Base-by-base conservation (phyloP, 2,113 vertebrate species). In the Syngnathus floridae region DNA sequence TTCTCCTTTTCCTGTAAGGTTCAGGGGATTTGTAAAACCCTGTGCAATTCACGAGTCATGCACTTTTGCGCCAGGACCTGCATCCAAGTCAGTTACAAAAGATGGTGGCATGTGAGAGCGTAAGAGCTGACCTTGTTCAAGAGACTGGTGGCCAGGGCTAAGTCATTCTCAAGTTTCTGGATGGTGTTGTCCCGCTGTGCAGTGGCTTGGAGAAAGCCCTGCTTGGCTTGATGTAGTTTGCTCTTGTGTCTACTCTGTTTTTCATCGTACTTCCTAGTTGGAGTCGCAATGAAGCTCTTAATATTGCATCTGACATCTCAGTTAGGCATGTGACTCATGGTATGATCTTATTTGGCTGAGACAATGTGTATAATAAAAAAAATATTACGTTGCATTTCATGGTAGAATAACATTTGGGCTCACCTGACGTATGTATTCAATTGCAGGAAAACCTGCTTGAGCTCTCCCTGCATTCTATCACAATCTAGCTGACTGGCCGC, bases 181-280 rank as follows among this genome's bases (percentile, higher is more conserved):
- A 97, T 95, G 62, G 81, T 89, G 54, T 73, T 21, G 60, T 97
- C 92, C 69, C 92, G 90, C 66, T 91, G 90, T 13, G 90, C 88
- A 5, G 93, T 90, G 55, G 92, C 91, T 0, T 90, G 91, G 65
- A 89, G 70, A 14, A 93, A 93, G 17, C 72, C 76, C 82, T 92
- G 93, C 84, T 95, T 98, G 73, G 92, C 91, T 77, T 90, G 91
- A 55, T 75, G 88, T 67, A 97, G 86, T 84, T 93, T 98, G 79
- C 73, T 85, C 79, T 94, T 96, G 75, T 95, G 87, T 35, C 91
- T 89, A n/a, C 91, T 86, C 68, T 93, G 91, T 74, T 93, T 91
- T 48, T 97, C 90, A 0, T 92, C 91, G 77, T 93, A 92, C 78
- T 92, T 93, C 83, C 97, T 98, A 79, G 58, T 79, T 73, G 40